Conservation (phyloP, 2,888 invertebrate genomes). For the Trichacis sp. region DNA sequence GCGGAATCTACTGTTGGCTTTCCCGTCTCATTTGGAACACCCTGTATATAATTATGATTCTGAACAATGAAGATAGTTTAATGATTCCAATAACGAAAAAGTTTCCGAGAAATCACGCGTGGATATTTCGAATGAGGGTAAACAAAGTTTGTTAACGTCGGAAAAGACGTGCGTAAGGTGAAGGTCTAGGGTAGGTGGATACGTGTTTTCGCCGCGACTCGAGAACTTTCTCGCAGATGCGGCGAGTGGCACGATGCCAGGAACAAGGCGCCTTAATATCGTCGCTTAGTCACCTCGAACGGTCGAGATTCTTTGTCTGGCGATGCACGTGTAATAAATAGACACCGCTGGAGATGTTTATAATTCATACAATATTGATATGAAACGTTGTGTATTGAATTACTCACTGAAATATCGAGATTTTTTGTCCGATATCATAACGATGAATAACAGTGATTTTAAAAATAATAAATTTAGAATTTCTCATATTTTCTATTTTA, state of each 20-base stretch:
- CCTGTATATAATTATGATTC: too few relatives aligned
- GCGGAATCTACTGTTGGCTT: too few relatives aligned
- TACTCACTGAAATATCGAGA: too few relatives aligned
- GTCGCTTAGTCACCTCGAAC: constrained; percentile 33
- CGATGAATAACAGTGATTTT: too few relatives aligned
- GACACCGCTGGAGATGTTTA: constrained; percentile 22
- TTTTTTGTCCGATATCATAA: too few relatives aligned
- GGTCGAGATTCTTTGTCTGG: constrained; percentile 34
- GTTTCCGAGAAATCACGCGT: too few relatives aligned
- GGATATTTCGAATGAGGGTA: background rate
- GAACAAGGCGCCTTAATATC: constrained; percentile 49
- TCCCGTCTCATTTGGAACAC: too few relatives aligned
- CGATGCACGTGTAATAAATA: constrained; percentile 22
- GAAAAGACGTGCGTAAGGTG: constrained; percentile 42
- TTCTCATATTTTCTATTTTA: too few relatives aligned
- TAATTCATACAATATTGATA: too few relatives aligned
- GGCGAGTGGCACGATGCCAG: constrained; percentile 48
- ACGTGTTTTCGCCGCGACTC: constrained; percentile 35
- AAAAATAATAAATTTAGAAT: background rate
- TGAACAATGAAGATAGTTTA: too few relatives aligned
- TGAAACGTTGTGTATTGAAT: too few relatives aligned
- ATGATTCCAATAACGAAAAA: too few relatives aligned
- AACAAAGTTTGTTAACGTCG: background rate
- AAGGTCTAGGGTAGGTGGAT: constrained; percentile 50
- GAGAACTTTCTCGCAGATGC: constrained; percentile 45